These are phyloP conservation scores for Incurvaria masculella DNA, from an alignment of 2,888 invertebrate species.

Conservation along the genomic window DNA sequence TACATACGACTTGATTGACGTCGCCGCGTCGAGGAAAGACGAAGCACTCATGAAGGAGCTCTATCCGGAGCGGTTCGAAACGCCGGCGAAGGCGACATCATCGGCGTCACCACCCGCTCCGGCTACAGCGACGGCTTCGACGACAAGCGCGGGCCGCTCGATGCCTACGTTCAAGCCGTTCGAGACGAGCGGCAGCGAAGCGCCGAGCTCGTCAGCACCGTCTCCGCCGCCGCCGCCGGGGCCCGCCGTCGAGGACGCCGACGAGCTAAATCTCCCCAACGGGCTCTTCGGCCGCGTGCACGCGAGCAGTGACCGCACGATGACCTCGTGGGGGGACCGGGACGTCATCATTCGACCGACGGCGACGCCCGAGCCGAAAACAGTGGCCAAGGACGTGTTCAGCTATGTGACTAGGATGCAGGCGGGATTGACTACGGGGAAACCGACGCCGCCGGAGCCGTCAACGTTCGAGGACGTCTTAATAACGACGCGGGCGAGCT, in stretches of 20 bases:
- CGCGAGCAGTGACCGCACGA: too few species aligned
- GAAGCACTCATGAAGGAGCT: conserved; percentile 19
- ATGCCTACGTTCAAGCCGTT: conserved; percentile 48
- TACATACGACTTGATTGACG: conserved; percentile 23
- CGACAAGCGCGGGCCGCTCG: conserved; percentile 47
- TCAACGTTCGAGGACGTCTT: not conserved
- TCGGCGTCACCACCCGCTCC: conserved; percentile 24
- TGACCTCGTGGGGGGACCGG: not conserved
- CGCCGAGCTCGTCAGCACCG: not conserved
- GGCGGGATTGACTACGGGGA: not conserved
- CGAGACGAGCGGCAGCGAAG: conserved; percentile 20
- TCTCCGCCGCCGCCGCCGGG: not conserved
- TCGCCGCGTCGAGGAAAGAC: conserved; percentile 38
- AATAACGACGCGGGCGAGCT: not conserved
- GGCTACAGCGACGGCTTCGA: conserved; percentile 27
- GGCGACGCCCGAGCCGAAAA: conserved; percentile 34
- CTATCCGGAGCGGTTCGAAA: conserved; percentile 9
- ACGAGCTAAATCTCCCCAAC: conserved; percentile 34
- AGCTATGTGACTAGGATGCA: too few species aligned
- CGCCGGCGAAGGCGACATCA: conserved; percentile 21
- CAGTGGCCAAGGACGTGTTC: too few species aligned
- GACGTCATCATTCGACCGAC: conserved; percentile 41
- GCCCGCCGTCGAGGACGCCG: conserved; percentile 26
- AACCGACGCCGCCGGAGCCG: not conserved
- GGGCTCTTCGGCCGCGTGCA: not conserved